Evolutionary conservation across 2,113 vertebrate species (phyloP), one percentile per base, ranked within the genome.

Genomic region (Aptenodytes patagonicus): DNA sequence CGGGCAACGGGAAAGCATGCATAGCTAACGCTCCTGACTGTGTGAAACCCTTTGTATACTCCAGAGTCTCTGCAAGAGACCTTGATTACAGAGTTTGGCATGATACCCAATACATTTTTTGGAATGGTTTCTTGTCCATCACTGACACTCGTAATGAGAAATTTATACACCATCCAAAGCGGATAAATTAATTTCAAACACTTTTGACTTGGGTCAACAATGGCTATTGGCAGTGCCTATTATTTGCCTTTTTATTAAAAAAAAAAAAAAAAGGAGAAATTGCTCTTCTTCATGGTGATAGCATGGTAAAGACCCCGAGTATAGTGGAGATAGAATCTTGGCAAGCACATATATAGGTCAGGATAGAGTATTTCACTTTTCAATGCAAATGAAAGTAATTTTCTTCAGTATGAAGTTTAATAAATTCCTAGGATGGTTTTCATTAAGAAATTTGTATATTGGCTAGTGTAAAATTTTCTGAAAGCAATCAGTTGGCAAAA

Each of bases 1-100:
- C 97, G 29, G 98, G 99, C 99, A 99, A 99, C 99, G 98, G 96
- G 97, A 98, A 99, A 99, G 99, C 99, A 99, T 99, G 99, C 99
- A 99, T 99, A 99, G 98, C 99, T 99, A 99, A 99, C 98, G 87
- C 96, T 98, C 91, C 98, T 97, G 99, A 98, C 98, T 99, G 98
- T 99, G 98, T 98, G 98, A 98, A 98, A 98, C 97, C 98, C 98
- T 99, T 99, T 99, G 99, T 99, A 96, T 97, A 95, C 95, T 97
- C 97, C 91, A 83, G 97, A 97, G 98, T 98, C 99, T 98, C 98
- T 95, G 98, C 92, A 92, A 99, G 98, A 98, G 98, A 98, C 98
- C 98, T 98, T 97, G 98, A 99, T 99, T 98, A 98, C 98, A 95
- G 98, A 98, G 98, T 98, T 99, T 99, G 99, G 99, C 99, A 99